A percentile compares a stretch with the other conserved stretches of the same genome.
Conservation (phyloP, 1,140 invertebrate species). For the Drosophila navojoa region DNA sequence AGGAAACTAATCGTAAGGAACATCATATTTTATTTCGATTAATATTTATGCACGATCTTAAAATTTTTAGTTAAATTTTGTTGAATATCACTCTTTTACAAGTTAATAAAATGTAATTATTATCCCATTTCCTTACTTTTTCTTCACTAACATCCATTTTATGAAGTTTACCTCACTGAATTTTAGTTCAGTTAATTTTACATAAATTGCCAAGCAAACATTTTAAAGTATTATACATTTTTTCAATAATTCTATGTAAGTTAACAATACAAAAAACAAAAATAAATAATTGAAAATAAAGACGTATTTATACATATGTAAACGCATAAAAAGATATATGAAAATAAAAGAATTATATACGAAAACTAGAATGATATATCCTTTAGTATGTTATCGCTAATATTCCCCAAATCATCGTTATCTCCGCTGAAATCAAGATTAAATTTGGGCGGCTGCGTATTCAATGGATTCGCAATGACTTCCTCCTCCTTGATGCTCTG, state of each 20-base stretch:
- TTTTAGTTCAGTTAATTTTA: background rate
- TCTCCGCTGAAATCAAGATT: constrained; percentile 23
- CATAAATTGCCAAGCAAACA: constrained; percentile 20
- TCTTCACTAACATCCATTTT: constrained; percentile 1
- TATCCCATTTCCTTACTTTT: too few relatives aligned
- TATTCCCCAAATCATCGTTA: constrained; percentile 61
- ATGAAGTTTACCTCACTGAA: too few relatives aligned
- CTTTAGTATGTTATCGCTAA: constrained; percentile 73
- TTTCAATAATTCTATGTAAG: constrained; percentile 5
- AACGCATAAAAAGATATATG: background rate
- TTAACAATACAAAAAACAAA: constrained; percentile 22
- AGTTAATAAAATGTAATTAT: constrained; percentile 37
- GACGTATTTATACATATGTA: background rate
- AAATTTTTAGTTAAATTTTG: constrained; percentile 17
- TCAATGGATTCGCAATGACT: constrained; percentile 32
- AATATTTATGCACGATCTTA: constrained; percentile 31
- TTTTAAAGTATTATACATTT: constrained; percentile 4
- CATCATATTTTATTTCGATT: constrained; percentile 24
- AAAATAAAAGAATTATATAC: constrained; percentile 8
- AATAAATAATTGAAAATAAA: background rate
- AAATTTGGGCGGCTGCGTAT: constrained; percentile 23
- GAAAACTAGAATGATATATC: constrained; percentile 59
- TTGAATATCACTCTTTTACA: constrained; percentile 15
- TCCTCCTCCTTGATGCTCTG: constrained; percentile 38
- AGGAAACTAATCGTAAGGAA: constrained; percentile 10